Evolutionary conservation across 2,888 invertebrate genomes (phyloP), one percentile per base, ranked within the genome.

Genomic region (Drosophila kambysellisi): DNA sequence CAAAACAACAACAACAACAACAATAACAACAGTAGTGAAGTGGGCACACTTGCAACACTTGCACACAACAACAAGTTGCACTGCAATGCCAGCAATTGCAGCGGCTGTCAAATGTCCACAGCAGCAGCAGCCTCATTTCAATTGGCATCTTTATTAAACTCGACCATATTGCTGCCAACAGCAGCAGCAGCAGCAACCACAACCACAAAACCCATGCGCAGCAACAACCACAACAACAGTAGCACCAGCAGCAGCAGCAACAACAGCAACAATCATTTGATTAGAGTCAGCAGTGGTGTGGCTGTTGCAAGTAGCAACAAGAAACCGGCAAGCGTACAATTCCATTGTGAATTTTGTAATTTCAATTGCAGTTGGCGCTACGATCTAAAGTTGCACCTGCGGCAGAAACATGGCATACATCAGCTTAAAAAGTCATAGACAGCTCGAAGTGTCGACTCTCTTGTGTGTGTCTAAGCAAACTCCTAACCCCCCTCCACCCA

Each of bases 311-410:
- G 62, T 70, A 68, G 66, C 59, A 81, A 82, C 68, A 92, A 92
- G 76, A 87, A 90, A 73, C 17, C 68, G 11, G 79, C 88, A 50
- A 88, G 90, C 66, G 82, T 83, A 30, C 90, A 92, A 76, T 93
- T 93, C 72, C 91, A 91, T 70, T 93, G 93, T 76, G 92, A 91
- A 68, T 93, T 92, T 76, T 93, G 93, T 84, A 88, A 90, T 69
- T 93, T 93, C 77, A 88, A 88, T 68, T 93, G 93, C 81, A 92
- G 93, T 60, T 93, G 93, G 93, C 93, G 93, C 67, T 93, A 93
- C 73, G 93, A 93, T 84, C 83, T 93, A 59, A 93, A 93, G 80
- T 78, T 93, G 77, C 93, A 93, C 81, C 80, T 93, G 81, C 89
- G 93, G 54, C 93, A 93, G 75, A 93, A 93, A 66, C 93, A 93